Conservation (phyloP, 2,113 vertebrate genomes). For the Equus quagga region DNA sequence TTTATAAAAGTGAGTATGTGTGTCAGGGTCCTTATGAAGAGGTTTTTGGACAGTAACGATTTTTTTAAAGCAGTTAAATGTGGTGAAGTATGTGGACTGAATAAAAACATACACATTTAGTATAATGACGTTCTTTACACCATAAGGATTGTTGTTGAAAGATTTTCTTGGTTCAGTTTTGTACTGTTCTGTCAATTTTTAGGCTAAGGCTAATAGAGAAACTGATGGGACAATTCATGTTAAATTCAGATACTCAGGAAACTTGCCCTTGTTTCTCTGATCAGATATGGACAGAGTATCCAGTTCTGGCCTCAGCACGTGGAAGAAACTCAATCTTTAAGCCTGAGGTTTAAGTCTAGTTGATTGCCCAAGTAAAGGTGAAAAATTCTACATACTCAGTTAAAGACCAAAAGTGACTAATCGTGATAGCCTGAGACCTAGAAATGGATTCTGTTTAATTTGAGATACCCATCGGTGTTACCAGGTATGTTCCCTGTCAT, state of each 20-base stretch:
- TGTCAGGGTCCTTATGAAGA: slow-evolving; percentile 57
- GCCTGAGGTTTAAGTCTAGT: slow-evolving; percentile 40
- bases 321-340: slow-evolving; percentile 68
- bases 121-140: slow-evolving; percentile 25
- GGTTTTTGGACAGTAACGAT: neutral
- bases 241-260: slow-evolving; percentile 65
- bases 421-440: slow-evolving; percentile 39
- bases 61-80: slow-evolving; percentile 22
- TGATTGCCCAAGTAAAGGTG: neutral
- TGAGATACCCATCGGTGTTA: neutral
- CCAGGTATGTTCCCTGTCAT: slow-evolving; percentile 3
- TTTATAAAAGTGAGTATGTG: slow-evolving; percentile 40
- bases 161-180: slow-evolving; percentile 20
- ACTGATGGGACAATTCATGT: slow-evolving; percentile 33
- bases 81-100: neutral
- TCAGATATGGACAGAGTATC: slow-evolving; percentile 65
- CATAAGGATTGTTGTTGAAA: slow-evolving; percentile 15
- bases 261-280: slow-evolving; percentile 67
- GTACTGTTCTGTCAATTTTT: slow-evolving; percentile 32
- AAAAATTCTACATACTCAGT: slow-evolving; percentile 34
- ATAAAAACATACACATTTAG: slow-evolving; percentile 16
- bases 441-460: slow-evolving; percentile 30
- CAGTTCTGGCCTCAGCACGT: slow-evolving; percentile 14
- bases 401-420: slow-evolving; percentile 22
- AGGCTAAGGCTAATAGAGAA: slow-evolving; percentile 33